Percentiles rank a stretch among this genome's conserved stretches.
Conservation (phyloP, 2,888 invertebrate genomes). For the Yponomeuta cagnagella region DNA sequence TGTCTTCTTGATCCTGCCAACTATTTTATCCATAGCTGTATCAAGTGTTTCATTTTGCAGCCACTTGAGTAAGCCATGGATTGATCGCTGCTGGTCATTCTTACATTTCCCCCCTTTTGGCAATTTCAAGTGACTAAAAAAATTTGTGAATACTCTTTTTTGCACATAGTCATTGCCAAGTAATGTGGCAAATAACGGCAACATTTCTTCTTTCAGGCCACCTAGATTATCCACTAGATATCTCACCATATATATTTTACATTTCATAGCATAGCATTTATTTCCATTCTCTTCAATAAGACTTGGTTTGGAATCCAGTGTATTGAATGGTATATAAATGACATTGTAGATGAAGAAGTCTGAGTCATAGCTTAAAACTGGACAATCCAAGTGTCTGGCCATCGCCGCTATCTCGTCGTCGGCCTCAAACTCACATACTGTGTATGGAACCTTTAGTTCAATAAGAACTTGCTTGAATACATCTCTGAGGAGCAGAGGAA, state of each 20-base stretch:
- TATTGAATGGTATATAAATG: conserved; percentile 85
- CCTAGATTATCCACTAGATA: conserved; percentile 80
- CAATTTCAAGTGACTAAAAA: conserved; percentile 80
- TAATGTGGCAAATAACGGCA: conserved; percentile 88
- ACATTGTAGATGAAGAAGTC: conserved; percentile 95
- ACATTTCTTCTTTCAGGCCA: conserved; percentile 77
- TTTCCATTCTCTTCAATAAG: conserved; percentile 35
- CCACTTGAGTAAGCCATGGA: conserved; percentile 85
- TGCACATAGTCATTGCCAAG: conserved; percentile 94
- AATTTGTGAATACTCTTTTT: conserved; percentile 79
- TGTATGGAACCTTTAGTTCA: conserved; percentile 79
- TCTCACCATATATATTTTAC: conserved; percentile 83
- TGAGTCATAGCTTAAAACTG: conserved; percentile 94
- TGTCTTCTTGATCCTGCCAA: conserved; percentile 76
- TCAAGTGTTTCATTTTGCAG: conserved; percentile 81
- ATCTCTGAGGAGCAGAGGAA: conserved; percentile 84
- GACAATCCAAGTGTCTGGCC: conserved; percentile 85
- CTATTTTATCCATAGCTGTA: conserved; percentile 80
- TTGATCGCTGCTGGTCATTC: conserved; percentile 80
- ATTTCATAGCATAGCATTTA: conserved; percentile 69
- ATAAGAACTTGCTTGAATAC: conserved; percentile 82
- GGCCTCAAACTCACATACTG: conserved; percentile 90
- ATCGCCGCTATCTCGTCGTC: conserved; percentile 91
- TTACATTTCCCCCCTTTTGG: conserved; percentile 70
- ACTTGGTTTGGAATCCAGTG: conserved; percentile 72